These are phyloP conservation scores for Pocota personata DNA, from an alignment of 2,888 invertebrate species.

Conservation along the genomic window DNA sequence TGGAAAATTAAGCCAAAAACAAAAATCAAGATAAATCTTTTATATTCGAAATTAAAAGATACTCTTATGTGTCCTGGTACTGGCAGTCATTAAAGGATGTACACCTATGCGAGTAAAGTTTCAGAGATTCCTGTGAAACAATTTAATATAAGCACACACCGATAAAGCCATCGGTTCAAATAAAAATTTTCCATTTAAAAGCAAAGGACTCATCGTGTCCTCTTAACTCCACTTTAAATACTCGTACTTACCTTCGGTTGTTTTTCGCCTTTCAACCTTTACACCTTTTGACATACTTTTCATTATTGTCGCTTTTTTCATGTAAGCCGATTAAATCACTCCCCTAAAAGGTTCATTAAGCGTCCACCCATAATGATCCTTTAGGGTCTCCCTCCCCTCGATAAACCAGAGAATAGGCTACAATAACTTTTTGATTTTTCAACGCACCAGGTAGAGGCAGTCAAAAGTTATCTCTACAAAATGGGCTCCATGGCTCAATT, in stretches of 20 bases:
- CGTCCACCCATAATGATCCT: constrained; percentile 5
- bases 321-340: constrained; percentile 22
- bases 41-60: constrained; percentile 19
- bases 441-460: neutral
- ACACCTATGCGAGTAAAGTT: neutral
- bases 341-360: constrained; percentile 46
- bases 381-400: neutral
- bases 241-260: neutral
- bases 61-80: neutral
- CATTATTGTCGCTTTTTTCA: neutral
- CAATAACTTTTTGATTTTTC: constrained; percentile 10
- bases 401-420: neutral
- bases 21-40: constrained; percentile 17
- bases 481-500: constrained; percentile 39
- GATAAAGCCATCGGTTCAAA: neutral
- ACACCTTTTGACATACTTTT: constrained; percentile 13
- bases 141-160: neutral
- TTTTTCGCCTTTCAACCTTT: neutral
- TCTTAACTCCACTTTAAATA: neutral
- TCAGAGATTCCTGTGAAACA: neutral
- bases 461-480: neutral
- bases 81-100: no score
- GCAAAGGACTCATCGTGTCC: neutral
- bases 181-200: neutral
- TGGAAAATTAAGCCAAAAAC: neutral